These are phyloP conservation scores for Drosophila navojoa DNA, from an alignment of 1,140 invertebrate species.

Conservation along the genomic window DNA sequence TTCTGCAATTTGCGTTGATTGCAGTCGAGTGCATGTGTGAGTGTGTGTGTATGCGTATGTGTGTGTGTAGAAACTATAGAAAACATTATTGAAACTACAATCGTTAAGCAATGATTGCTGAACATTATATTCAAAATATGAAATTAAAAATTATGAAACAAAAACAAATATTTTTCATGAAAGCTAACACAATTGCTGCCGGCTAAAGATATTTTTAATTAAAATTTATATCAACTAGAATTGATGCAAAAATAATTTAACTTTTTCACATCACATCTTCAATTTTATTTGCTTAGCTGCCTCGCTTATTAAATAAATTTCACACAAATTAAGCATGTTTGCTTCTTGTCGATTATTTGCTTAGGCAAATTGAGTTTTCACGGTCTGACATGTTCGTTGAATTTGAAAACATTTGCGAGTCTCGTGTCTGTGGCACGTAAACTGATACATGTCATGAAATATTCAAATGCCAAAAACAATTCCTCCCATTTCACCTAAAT, in stretches of 20 bases:
- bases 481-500: slow-evolving; percentile 25
- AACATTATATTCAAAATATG: not conserved
- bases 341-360: slow-evolving; percentile 45
- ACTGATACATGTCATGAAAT: slow-evolving; percentile 48
- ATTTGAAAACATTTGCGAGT: slow-evolving; percentile 36
- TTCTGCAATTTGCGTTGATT: slow-evolving; percentile 32
- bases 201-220: too few species aligned
- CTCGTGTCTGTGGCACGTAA: slow-evolving; percentile 33
- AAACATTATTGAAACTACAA: slow-evolving; percentile 21
- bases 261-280: not conserved
- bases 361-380: slow-evolving; percentile 51
- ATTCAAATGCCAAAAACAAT: slow-evolving; percentile 36
- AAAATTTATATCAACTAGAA: too few species aligned
- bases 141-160: not conserved
- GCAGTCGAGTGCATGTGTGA: slow-evolving; percentile 6
- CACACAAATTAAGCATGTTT: slow-evolving; percentile 40
- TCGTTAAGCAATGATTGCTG: slow-evolving; percentile 13
- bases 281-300: not conserved
- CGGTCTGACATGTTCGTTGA: slow-evolving; percentile 40
- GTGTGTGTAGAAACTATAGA: slow-evolving; percentile 19
- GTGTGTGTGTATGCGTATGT: too few species aligned
- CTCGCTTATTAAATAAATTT: slow-evolving; percentile 41
- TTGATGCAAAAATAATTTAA: not conserved
- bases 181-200: too few species aligned
- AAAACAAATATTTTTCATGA: not conserved